These are phyloP conservation scores for Xenops minutus DNA, from an alignment of 2,797 vertebrate species.

Conservation along the genomic window DNA sequence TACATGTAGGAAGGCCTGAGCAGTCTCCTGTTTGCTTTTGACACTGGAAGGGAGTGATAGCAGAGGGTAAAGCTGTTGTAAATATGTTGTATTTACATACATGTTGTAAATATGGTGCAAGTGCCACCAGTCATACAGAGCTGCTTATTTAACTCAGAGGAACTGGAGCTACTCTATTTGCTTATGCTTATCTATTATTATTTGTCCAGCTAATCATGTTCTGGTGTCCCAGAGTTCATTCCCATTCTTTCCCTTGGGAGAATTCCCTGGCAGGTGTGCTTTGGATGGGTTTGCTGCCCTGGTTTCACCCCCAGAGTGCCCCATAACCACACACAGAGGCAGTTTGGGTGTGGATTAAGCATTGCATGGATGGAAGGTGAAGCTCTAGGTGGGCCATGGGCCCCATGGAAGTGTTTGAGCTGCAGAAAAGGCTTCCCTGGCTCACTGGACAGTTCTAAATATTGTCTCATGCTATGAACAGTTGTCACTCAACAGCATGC, in stretches of 20 bases:
- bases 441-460: not conserved
- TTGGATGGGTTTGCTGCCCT: not conserved
- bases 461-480: not conserved
- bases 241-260: not conserved
- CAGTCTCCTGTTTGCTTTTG: not conserved
- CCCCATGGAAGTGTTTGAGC: accelerated
- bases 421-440: not conserved
- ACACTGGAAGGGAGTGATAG: no score
- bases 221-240: not conserved
- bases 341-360: not conserved
- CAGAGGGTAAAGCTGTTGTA: not conserved
- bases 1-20: not conserved
- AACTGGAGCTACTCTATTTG: not conserved
- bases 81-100: not conserved
- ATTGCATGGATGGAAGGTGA: not conserved
- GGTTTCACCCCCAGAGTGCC: accelerated
- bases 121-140: not conserved
- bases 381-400: not conserved
- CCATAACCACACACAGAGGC: no score
- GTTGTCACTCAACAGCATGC: not conserved
- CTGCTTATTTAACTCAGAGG: not conserved
- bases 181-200: not conserved
- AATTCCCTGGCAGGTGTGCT: not conserved
- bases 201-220: not conserved
- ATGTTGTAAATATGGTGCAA: not conserved